Evolutionary conservation across 1,140 invertebrate species (phyloP).

Genomic region (Agrilus planipennis): DNA sequence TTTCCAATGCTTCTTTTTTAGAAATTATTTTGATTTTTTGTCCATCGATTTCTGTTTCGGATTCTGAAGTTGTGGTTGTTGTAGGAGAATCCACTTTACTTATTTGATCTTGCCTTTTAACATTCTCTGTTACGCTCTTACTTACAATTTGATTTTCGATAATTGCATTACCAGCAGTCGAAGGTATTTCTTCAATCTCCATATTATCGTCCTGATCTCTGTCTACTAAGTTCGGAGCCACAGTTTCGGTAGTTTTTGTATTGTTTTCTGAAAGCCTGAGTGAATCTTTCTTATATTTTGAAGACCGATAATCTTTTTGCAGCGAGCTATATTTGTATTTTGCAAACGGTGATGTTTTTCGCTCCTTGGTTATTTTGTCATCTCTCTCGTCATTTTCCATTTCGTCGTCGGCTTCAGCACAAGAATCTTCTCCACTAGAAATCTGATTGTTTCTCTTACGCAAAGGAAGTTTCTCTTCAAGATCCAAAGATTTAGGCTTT

Average conservation of each 20-base stretch:
- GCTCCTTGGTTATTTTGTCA: slow-evolving; percentile 16
- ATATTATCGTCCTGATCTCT: slow-evolving; percentile 29
- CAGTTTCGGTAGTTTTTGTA: slow-evolving; percentile 6
- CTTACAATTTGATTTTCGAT: neutral
- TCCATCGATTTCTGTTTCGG: slow-evolving; percentile 33
- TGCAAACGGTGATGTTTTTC: slow-evolving; percentile 10
- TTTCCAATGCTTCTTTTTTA: slow-evolving; percentile 30
- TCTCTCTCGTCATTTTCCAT: slow-evolving; percentile 44
- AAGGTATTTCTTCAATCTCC: slow-evolving; percentile 31
- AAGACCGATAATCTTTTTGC: slow-evolving; percentile 13
- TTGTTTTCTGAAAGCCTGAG: slow-evolving; percentile 6
- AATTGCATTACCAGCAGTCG: neutral
- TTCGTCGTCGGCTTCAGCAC: slow-evolving; percentile 48
- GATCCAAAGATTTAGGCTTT: slow-evolving; percentile 28
- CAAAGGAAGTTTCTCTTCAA: slow-evolving; percentile 6
- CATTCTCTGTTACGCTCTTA: neutral
- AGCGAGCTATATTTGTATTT: slow-evolving; percentile 29
- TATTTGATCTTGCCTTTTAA: too few species aligned
- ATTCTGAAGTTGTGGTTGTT: slow-evolving; percentile 29
- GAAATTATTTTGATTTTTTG: slow-evolving; percentile 33
- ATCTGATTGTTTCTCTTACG: slow-evolving; percentile 15
- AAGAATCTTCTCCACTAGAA: slow-evolving; percentile 43
- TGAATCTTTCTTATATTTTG: slow-evolving; percentile 7
- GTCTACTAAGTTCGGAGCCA: neutral
- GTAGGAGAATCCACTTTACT: slow-evolving; percentile 11